A percentile compares a stretch with the other conserved stretches of the same genome.
These are phyloP conservation scores for Diacarnus erythraeanus DNA, from an alignment of 37 sponge, comb jelly and placozoan species.

Conservation along the genomic window DNA sequence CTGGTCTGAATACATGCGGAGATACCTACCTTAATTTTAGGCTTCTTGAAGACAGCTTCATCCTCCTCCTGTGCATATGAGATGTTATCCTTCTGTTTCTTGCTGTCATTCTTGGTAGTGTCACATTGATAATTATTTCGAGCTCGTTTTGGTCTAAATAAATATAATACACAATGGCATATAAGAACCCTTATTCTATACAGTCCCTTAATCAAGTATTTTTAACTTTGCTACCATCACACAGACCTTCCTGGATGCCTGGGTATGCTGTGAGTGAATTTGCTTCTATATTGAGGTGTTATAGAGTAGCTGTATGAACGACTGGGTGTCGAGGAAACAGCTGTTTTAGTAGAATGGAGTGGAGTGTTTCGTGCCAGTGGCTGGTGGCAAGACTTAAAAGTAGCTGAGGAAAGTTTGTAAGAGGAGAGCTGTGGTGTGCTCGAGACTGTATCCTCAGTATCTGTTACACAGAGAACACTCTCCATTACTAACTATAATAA, in stretches of 20 bases:
- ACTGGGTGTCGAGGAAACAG: neutral
- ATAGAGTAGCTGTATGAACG: slow-evolving; percentile 19
- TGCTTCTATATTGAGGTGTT: neutral
- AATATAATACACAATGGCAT: neutral
- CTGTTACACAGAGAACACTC: neutral
- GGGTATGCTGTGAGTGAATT: neutral
- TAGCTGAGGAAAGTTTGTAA: neutral
- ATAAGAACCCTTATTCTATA: neutral
- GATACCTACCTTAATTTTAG: neutral
- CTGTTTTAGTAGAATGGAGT: neutral
- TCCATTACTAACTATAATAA: too few relatives aligned
- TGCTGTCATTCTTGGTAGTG: neutral
- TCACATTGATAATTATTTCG: neutral
- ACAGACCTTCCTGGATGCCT: neutral
- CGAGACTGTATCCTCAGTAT: neutral
- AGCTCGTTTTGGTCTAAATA: slow-evolving; percentile 1
- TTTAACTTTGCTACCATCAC: neutral
- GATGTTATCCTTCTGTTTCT: neutral
- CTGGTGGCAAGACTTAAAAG: neutral
- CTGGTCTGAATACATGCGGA: too few relatives aligned
- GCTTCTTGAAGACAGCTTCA: slow-evolving; percentile 42
- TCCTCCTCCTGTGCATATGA: slow-evolving; percentile 1
- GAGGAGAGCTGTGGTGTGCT: neutral
- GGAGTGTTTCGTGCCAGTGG: neutral
- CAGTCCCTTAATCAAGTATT: too few relatives aligned